These are phyloP conservation scores for Taurulus bubalis DNA, from an alignment of 2,113 vertebrate genomes.

Conservation along the genomic window DNA sequence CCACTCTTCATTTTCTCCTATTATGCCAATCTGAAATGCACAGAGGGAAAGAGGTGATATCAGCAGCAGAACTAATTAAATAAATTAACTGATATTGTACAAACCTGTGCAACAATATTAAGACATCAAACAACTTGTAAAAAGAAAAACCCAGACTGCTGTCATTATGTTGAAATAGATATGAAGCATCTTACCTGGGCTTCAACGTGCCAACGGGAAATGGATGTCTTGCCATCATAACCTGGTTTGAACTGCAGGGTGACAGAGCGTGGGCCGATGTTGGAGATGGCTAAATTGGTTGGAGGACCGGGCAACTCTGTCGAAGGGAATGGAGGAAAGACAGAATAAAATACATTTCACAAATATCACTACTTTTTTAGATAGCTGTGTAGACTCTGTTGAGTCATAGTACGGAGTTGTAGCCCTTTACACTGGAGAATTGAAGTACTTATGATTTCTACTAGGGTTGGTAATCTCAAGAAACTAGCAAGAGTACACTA, in stretches of 20 bases:
- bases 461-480: background rate
- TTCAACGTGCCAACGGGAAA: constrained; percentile 96
- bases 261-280: constrained; percentile 93
- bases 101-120: background rate
- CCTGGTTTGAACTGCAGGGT: constrained; percentile 95
- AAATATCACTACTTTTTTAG: background rate
- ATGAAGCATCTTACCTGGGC: constrained; percentile 87
- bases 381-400: background rate
- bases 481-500: background rate
- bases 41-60: constrained; percentile 8
- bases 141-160: background rate
- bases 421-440: background rate
- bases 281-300: constrained; percentile 95
- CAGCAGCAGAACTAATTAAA: constrained; percentile 31
- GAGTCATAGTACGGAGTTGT: background rate
- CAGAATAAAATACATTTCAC: background rate
- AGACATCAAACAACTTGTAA: background rate
- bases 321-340: background rate
- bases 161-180: background rate
- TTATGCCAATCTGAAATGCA: constrained; percentile 87
- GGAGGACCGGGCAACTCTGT: constrained; percentile 95
- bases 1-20: constrained; percentile 94
- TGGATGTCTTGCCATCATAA: constrained; percentile 97
- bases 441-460: background rate
- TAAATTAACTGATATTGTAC: background rate